Evolutionary conservation across 2,113 vertebrate species (phyloP).

Genomic region (Xiphophorus maculatus): DNA sequence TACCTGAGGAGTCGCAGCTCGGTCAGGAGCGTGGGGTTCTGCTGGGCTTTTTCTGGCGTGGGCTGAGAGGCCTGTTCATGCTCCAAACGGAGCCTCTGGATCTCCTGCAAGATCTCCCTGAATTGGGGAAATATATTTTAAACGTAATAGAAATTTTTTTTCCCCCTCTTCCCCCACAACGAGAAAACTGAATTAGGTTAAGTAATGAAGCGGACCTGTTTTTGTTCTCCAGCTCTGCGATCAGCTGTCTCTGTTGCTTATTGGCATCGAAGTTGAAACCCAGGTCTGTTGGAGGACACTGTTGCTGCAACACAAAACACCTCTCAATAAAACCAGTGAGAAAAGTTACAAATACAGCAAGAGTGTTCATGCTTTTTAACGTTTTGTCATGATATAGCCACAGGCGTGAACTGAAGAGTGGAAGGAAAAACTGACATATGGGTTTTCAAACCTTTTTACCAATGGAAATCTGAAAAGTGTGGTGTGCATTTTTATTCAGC

Average conservation of each 20-base stretch:
- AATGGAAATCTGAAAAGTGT: background rate
- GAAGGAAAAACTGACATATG: background rate
- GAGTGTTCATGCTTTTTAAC: background rate
- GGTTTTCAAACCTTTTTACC: background rate
- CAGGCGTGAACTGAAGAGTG: background rate
- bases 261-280: constrained; percentile 93
- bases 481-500: background rate
- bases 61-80: constrained; percentile 95
- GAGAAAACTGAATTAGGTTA: background rate
- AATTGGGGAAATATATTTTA: background rate
- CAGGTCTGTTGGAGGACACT: constrained; percentile 87
- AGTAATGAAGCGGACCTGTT: constrained; percentile 83
- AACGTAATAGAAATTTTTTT: background rate
- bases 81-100: constrained; percentile 92
- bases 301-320: constrained; percentile 80
- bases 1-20: constrained; percentile 92
- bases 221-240: constrained; percentile 96
- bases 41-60: constrained; percentile 94
- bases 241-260: constrained; percentile 95
- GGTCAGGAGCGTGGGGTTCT: constrained; percentile 92
- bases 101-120: constrained; percentile 95
- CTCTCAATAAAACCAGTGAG: constrained; percentile 21
- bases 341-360: constrained; percentile 20
- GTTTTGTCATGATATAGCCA: background rate
- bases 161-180: too few relatives aligned